These are phyloP conservation scores for Adelosebastes latens DNA, from an alignment of 2,797 vertebrate species.

Conservation along the genomic window DNA sequence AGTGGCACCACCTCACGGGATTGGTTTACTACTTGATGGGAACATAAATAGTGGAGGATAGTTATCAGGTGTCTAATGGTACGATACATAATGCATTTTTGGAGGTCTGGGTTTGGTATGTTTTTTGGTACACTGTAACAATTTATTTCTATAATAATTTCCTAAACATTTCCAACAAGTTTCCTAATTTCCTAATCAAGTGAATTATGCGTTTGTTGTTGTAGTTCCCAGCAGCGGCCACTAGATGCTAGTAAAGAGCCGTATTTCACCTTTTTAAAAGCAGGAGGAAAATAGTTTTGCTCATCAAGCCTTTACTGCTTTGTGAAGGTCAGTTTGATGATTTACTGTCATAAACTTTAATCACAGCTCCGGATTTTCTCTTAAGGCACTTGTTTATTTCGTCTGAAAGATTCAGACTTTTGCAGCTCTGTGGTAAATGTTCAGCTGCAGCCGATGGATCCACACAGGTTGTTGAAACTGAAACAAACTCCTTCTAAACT, in stretches of 20 bases:
- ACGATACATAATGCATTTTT: neutral
- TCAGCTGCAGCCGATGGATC: neutral
- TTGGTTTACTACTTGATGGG: no score
- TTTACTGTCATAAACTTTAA: neutral
- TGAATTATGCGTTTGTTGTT: neutral
- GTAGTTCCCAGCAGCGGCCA: neutral
- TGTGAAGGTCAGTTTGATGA: neutral
- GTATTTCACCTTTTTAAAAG: neutral
- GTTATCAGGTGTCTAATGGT: neutral
- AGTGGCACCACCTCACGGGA: no score
- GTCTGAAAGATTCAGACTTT: neutral
- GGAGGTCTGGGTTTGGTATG: neutral
- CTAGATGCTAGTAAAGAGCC: neutral
- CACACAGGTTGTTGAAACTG: neutral
- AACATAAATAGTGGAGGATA: neutral
- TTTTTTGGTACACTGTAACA: neutral
- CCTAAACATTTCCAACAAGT: no score
- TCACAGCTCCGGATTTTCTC: neutral
- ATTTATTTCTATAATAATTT: no score
- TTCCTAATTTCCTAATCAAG: neutral
- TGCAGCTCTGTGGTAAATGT: neutral
- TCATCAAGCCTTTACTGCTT: neutral
- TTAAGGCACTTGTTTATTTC: slow-evolving; percentile 13
- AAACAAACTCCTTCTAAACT: neutral
- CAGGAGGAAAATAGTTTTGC: neutral